Conservation (phyloP, 2,113 vertebrate genomes). For the Rhea pennata region DNA sequence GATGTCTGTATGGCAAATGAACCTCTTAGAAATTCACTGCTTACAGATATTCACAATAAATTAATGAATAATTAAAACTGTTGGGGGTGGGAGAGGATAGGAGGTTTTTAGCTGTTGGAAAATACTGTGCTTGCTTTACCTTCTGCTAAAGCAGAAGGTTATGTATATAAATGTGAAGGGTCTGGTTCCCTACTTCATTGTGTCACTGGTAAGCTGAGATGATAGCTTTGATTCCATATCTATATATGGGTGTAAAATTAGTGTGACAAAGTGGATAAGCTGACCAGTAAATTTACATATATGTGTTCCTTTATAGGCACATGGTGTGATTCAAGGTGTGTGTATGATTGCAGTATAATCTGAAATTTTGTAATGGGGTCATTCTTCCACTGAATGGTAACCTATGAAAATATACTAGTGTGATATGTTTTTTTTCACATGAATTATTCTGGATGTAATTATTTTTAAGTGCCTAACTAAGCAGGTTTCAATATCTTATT, state of each 20-base stretch:
- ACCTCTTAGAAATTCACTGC: constrained; percentile 13
- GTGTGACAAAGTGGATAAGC: background rate
- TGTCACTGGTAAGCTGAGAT: background rate
- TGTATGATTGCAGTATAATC: background rate
- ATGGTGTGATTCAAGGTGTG: background rate
- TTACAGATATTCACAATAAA: constrained; percentile 35
- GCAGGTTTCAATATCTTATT: background rate
- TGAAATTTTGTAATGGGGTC: background rate
- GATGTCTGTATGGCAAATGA: constrained; percentile 26
- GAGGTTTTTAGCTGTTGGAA: constrained; percentile 21
- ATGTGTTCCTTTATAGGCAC: background rate
- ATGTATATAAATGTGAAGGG: background rate
- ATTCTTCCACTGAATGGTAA: background rate
- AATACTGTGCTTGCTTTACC: background rate
- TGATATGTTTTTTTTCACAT: background rate
- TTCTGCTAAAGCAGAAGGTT: background rate
- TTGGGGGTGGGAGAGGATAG: background rate
- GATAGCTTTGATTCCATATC: background rate
- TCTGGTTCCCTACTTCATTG: background rate
- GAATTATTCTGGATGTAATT: background rate
- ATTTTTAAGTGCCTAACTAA: background rate
- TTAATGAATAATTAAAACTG: constrained; percentile 45
- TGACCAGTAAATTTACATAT: background rate
- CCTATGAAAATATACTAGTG: background rate
- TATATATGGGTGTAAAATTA: background rate